phyloP scores from a whole-genome alignment of 2,888 invertebrate genomes.

The Zaprionus bogoriensis region DNA sequence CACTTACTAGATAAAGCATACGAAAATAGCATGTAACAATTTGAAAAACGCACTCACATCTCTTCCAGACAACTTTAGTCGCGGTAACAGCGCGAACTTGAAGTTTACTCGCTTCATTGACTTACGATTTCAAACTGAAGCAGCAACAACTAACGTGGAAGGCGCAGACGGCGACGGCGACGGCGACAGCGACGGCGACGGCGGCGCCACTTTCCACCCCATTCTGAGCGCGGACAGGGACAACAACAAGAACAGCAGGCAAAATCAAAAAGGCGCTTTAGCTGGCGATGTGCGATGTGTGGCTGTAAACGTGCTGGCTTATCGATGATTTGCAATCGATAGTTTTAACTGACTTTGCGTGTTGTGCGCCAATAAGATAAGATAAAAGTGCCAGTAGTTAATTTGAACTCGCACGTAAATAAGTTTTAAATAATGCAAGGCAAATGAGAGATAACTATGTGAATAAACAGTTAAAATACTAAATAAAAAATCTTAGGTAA shows the following conservation, averaged over 20 bases:
- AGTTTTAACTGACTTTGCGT: background rate
- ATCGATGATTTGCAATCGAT: slow-evolving; percentile 41
- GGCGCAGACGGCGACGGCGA: slow-evolving; percentile 24
- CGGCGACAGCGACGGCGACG: slow-evolving; percentile 16
- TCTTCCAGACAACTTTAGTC: slow-evolving; percentile 83
- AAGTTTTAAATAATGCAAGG: too few species aligned
- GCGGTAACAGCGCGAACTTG: slow-evolving; percentile 83
- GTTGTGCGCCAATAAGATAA: background rate
- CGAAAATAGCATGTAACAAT: slow-evolving; percentile 48
- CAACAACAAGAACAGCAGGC: slow-evolving; percentile 37
- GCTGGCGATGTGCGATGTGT: slow-evolving; percentile 15
- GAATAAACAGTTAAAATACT: too few species aligned
- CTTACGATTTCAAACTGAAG: slow-evolving; percentile 81
- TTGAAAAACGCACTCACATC: slow-evolving; percentile 80
- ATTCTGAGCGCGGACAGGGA: slow-evolving; percentile 31
- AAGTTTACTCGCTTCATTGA: slow-evolving; percentile 83
- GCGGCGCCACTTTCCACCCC: slow-evolving; percentile 61
- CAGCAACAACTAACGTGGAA: slow-evolving; percentile 54
- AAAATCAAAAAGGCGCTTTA: slow-evolving; percentile 45
- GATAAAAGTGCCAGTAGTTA: background rate
- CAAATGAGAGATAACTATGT: too few species aligned
- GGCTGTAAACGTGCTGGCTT: slow-evolving; percentile 6
- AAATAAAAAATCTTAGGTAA: too few species aligned
- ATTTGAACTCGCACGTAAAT: too few species aligned
- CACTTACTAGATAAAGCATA: slow-evolving; percentile 45